Base-by-base conservation (phyloP, 2,888 invertebrate species). In the Deilephila porcellus region DNA sequence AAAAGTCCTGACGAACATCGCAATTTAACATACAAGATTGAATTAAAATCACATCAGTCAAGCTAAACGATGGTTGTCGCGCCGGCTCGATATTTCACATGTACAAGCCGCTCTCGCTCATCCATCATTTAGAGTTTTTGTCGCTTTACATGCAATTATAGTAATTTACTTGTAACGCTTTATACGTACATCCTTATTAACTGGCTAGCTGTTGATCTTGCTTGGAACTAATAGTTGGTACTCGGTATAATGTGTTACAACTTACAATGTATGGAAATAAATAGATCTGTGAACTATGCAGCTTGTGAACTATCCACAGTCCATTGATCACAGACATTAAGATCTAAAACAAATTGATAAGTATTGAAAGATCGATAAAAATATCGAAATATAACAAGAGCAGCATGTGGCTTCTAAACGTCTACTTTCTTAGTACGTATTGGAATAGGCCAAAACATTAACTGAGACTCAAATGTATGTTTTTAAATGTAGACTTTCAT, bases 101-200 rank as follows among this genome's bases (percentile, higher is more conserved):
- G 56, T 56, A n/a, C 29, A n/a, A n/a, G 60, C 60, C n/a, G 60
- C 60, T 11, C 20, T 3, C 25, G 60, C 45, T 37, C 71, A 71
- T 71, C 71, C 71, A 71, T 71, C 71, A 71, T 37, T 71, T 60
- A 71, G 45, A 32, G 56, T 71, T 71, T 71, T 60, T 67, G 52
- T 45, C 67, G 45, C 67, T 67, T 67, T 67, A 67, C 67, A 67
- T 52, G 67, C 67, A 67, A 67, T 67, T 67, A 67, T 67, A 67
- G 67, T 52, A 67, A 67, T 67, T 67, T 67, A 52, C 37, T 64
- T 64, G 67, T 45, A 52, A 60, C 60, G 20, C 52, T 67, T 67
- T 45, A 45, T n/a, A 52, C 52, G 62, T 25, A 52, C 67, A 67
- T 67, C 67, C 67, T 67, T 67, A 52, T 67, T 67, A 67, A 45